Conservation (phyloP, 2,888 invertebrate species). For the Drosophila phalerata region DNA sequence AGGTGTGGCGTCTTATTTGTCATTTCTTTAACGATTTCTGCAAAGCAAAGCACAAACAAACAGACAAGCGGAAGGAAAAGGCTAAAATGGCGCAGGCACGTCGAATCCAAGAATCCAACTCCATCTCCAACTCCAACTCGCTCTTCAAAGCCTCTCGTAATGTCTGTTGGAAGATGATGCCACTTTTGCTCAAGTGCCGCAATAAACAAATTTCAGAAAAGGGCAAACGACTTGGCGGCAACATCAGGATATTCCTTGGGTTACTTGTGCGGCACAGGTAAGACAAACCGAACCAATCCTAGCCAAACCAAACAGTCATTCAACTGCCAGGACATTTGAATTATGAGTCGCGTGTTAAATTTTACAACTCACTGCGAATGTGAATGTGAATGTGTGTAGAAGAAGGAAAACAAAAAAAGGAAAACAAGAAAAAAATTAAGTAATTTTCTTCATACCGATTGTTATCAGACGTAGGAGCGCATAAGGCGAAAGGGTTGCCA, state of each 20-base stretch:
- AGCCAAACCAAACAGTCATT: constrained; percentile 12
- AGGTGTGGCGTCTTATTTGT: constrained; percentile 65
- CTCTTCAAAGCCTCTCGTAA: constrained; percentile 34
- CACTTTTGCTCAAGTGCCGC: constrained; percentile 81
- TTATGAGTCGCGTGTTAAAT: constrained; percentile 66
- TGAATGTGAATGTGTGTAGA: neutral
- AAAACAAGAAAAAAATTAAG: constrained; percentile 64
- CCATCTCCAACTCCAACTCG: constrained; percentile 5
- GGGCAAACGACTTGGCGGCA: constrained; percentile 49
- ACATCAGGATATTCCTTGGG: constrained; percentile 42
- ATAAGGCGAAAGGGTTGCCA: constrained; percentile 65
- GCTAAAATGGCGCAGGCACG: constrained; percentile 63
- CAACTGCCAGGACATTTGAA: constrained; percentile 41
- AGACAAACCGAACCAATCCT: neutral
- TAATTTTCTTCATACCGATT: constrained; percentile 75
- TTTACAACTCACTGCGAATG: constrained; percentile 54
- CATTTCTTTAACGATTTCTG: constrained; percentile 79
- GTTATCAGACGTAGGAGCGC: constrained; percentile 54
- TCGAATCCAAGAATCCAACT: constrained; percentile 46
- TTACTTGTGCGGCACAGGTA: constrained; percentile 58
- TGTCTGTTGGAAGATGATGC: constrained; percentile 75
- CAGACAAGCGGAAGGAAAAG: constrained; percentile 44
- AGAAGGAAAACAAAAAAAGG: neutral
- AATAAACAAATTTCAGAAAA: constrained; percentile 77
- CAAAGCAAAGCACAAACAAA: constrained; percentile 72